Evolutionary conservation across 2,888 invertebrate genomes (phyloP).

Genomic region (Lathronympha strigana): DNA sequence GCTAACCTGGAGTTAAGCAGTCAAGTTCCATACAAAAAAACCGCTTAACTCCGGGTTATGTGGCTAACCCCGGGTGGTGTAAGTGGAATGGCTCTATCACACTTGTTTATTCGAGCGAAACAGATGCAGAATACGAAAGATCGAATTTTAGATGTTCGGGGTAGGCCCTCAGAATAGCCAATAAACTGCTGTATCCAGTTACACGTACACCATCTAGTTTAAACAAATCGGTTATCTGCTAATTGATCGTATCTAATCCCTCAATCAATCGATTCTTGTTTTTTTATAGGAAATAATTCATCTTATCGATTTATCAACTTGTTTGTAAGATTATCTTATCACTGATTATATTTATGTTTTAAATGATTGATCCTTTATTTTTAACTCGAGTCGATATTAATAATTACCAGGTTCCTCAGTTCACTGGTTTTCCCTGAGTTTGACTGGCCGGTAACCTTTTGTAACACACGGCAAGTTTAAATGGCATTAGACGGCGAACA

Average conservation of each 20-base stretch:
- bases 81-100: too few relatives aligned
- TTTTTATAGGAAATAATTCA: not conserved
- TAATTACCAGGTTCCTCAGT: not conserved
- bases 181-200: too few relatives aligned
- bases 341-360: not conserved
- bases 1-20: too few relatives aligned
- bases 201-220: too few relatives aligned
- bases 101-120: too few relatives aligned
- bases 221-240: not conserved
- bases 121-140: too few relatives aligned
- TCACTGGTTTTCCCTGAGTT: not conserved
- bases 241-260: not conserved
- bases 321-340: not conserved
- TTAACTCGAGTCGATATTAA: too few relatives aligned
- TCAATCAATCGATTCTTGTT: not conserved
- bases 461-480: slow-evolving; percentile 21
- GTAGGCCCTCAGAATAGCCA: too few relatives aligned
- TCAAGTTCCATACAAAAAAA: too few relatives aligned
- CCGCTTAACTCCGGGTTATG: too few relatives aligned
- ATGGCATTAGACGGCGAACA: slow-evolving; percentile 44
- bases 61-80: too few relatives aligned
- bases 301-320: not conserved
- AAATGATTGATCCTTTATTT: not conserved
- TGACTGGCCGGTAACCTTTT: not conserved
- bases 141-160: too few relatives aligned